phyloP scores from a whole-genome alignment of 1,140 invertebrate species.

The Carposina sasakii region DNA sequence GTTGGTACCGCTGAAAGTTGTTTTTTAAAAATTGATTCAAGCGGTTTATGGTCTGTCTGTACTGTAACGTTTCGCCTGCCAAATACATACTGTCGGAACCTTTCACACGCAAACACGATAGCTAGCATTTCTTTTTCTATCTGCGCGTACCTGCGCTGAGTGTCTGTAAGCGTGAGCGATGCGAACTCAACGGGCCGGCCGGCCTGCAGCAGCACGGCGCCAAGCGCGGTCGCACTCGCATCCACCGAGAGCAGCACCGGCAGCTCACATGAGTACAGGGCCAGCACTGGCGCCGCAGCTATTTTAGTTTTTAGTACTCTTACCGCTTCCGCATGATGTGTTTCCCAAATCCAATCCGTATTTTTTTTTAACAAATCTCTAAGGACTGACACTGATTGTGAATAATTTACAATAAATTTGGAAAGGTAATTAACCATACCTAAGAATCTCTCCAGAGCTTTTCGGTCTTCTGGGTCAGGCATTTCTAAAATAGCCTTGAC shows the following conservation, averaged over 20 bases:
- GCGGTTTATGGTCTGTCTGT: conserved; percentile 62
- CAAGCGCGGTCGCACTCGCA: conserved; percentile 21
- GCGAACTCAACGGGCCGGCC: conserved; percentile 31
- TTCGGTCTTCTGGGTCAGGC: conserved; percentile 6
- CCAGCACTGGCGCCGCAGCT: not conserved
- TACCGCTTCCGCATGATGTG: too few species aligned
- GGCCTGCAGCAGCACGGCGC: conserved; percentile 30
- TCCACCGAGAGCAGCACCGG: conserved; percentile 11
- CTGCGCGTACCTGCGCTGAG: conserved; percentile 39
- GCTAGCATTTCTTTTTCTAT: conserved; percentile 46
- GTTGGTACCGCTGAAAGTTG: conserved; percentile 39
- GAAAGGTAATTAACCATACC: conserved; percentile 41
- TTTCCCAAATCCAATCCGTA: conserved; percentile 29
- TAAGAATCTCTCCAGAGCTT: conserved; percentile 20
- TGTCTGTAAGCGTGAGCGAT: conserved; percentile 33
- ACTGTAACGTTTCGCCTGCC: conserved; percentile 24
- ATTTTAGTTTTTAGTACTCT: too few species aligned
- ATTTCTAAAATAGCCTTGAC: conserved; percentile 9
- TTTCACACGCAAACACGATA: conserved; percentile 35
- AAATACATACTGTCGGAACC: conserved; percentile 23
- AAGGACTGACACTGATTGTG: conserved; percentile 27
- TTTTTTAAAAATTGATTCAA: conserved; percentile 55
- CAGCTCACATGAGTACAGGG: conserved; percentile 1
- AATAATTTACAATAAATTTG: conserved; percentile 36
- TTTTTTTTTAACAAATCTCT: conserved; percentile 33